Base-by-base conservation (phyloP, 1,140 invertebrate genomes). In the Drosophila suzukii region DNA sequence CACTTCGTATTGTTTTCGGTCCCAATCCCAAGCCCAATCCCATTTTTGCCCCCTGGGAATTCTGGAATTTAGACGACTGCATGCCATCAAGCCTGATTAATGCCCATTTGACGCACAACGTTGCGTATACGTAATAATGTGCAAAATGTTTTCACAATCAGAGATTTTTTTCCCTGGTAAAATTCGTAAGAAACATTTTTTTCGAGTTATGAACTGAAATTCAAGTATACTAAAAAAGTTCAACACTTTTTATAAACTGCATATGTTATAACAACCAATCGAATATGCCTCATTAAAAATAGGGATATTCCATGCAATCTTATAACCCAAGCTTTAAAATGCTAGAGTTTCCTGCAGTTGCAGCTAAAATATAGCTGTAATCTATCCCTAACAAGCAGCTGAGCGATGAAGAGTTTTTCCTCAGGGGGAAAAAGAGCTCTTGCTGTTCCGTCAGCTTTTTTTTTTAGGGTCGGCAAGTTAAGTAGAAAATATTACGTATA, bases 401-500 rank as follows among this genome's bases (percentile, higher is more conserved):
- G 27, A 41, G 38, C 11, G 50, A 57, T 36, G 65, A 44, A 30
- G 32, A 53, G 36, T 65, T 65, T 51, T 51, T 10, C 46, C 65
- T 13, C 47, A 53, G 13, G 5, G 47, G 30, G n/a, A 36, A 15
- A 10, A 59, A 2, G 27, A 38, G 36, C 30, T 8, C 17, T 7
- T 12, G 7, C 20, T 34, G 53, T 17, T 39, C 39, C 38, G 55
- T 68, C 56, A 34, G 60, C 51, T 20, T 57, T 70, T 44, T 76
- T 55, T 77, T 70, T 68, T 56, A 63, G 58, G 57, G 57, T 49
- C 63, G 55, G 50, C 32, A 59, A 77, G 75, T 44, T 78, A 78
- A 78, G 75, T 78, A 71, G 53, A 78, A 78, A 57, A 78, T 78
- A 77, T 78, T 71, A 78, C 75, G 74, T 77, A 78, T 78, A 78